Percentiles rank a stretch among this genome's conserved stretches.
These are phyloP conservation scores for Prionailurus viverrinus DNA, from an alignment of 2,113 vertebrate species.

Conservation along the genomic window DNA sequence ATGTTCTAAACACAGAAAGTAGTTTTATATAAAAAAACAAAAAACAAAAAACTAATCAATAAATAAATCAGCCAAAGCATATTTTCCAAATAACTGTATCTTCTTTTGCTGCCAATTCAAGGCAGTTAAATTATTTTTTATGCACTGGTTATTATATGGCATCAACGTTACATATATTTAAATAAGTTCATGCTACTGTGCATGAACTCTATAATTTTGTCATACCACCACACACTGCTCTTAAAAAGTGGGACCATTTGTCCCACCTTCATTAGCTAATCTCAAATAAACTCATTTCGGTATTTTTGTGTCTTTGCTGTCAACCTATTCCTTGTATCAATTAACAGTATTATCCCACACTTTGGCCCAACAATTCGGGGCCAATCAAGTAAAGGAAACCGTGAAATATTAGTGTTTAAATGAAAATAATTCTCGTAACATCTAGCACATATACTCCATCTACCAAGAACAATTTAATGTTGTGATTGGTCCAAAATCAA, in stretches of 20 bases:
- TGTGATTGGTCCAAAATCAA: not conserved
- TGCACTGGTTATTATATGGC: not conserved
- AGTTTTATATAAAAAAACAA: not conserved
- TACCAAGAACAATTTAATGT: not conserved
- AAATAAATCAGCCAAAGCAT: not conserved
- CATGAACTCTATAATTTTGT: not conserved
- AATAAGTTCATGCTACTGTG: not conserved
- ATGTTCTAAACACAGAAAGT: conserved; percentile 80
- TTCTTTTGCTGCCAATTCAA: conserved; percentile 24
- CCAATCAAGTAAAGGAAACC: conserved; percentile 1
- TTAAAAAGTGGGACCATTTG: not conserved
- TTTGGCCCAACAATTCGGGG: not conserved
- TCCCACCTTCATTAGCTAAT: not conserved
- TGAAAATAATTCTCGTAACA: not conserved
- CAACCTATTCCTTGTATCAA: not conserved
- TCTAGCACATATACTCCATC: not conserved
- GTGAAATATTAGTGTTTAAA: conserved; percentile 8
- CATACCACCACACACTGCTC: not conserved
- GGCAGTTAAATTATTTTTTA: not conserved
- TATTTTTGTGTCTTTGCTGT: not conserved
- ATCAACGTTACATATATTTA: not conserved
- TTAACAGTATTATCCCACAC: not conserved
- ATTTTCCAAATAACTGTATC: not conserved
- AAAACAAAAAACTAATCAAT: not conserved
- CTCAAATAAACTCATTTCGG: not conserved